Conservation (phyloP, 1,140 invertebrate species). For the Pachypeltis micranthus region DNA sequence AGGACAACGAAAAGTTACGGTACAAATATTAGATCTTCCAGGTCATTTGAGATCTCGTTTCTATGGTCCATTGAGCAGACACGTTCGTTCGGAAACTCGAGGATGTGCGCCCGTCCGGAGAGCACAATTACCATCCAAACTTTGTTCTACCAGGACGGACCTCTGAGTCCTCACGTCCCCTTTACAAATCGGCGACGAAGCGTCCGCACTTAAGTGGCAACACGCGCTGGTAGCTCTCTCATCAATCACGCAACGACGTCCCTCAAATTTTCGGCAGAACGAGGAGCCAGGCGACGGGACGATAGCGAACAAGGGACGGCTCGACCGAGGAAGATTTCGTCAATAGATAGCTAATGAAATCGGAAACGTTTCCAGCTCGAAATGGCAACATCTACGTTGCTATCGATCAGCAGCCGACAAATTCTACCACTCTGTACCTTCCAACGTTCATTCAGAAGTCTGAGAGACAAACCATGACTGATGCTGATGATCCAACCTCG, state of each 20-base stretch:
- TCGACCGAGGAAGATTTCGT: not conserved
- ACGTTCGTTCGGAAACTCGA: not conserved
- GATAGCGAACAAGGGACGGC: not conserved
- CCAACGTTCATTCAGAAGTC: too few species aligned
- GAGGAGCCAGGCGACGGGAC: not conserved
- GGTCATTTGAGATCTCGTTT: not conserved
- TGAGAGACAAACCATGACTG: too few species aligned
- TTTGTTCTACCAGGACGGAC: not conserved
- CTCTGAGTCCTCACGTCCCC: not conserved
- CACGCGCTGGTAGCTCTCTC: not conserved
- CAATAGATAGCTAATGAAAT: slow-evolving; percentile 1
- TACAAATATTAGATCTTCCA: slow-evolving; percentile 8
- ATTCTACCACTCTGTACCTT: too few species aligned
- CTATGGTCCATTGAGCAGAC: not conserved
- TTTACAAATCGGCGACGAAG: not conserved
- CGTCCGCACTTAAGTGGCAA: not conserved
- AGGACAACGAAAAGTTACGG: too few species aligned
- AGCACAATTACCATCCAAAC: not conserved
- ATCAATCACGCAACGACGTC: not conserved
- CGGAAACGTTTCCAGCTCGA: too few species aligned
- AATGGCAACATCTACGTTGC: too few species aligned
- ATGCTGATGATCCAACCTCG: too few species aligned
- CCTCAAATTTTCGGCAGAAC: not conserved
- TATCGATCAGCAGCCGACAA: too few species aligned
- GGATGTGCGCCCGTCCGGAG: not conserved